phyloP scores from a whole-genome alignment of 2,797 vertebrate species.

The Pseudomugil tenellus region DNA sequence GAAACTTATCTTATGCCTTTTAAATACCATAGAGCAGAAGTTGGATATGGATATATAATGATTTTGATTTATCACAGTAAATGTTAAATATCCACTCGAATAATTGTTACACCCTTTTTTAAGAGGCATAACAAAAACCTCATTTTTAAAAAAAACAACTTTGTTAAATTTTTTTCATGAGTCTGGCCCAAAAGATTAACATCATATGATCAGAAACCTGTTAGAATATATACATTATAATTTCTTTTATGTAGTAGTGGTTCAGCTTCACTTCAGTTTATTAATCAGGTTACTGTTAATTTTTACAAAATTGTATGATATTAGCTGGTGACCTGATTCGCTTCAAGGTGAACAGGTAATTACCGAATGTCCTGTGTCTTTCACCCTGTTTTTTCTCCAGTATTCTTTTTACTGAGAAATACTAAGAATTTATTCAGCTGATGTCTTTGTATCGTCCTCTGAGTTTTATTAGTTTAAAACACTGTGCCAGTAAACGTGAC shows the following conservation, averaged over 20 bases:
- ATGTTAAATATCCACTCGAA: no score
- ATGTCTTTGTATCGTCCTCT: conserved; percentile 14
- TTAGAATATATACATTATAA: neutral
- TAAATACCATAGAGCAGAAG: no score
- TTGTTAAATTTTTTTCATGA: no score
- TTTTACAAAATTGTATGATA: neutral
- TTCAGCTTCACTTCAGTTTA: neutral
- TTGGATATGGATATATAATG: no score
- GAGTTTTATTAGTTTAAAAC: conserved; percentile 17
- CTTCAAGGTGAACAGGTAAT: conserved; percentile 1
- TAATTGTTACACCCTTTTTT: no score
- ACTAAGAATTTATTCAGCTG: neutral
- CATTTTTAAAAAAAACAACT: no score
- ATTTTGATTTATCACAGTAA: no score
- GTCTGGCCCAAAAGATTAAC: neutral
- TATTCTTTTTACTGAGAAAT: conserved; percentile 22
- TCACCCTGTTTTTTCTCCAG: conserved; percentile 1
- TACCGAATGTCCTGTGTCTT: neutral
- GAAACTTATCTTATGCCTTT: no score
- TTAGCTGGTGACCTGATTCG: conserved; percentile 2
- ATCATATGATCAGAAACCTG: neutral
- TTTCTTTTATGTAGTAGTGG: neutral
- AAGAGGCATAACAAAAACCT: no score
- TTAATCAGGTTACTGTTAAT: neutral
- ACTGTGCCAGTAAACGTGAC: conserved; percentile 9